Evolutionary conservation across 2,888 invertebrate genomes (phyloP).

Genomic region (Tanypteryx hageni): DNA sequence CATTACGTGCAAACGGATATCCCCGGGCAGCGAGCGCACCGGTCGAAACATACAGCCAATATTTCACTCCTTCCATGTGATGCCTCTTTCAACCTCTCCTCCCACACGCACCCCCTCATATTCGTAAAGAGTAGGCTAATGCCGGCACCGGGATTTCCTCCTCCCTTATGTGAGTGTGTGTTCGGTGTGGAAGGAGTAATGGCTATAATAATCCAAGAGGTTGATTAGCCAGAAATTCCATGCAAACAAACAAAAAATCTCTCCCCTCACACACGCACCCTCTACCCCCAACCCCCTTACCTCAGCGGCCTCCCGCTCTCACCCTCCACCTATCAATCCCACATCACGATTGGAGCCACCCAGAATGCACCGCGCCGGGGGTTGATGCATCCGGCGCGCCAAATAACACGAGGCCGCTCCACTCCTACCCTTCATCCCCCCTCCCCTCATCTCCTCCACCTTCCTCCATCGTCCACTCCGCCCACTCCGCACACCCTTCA

Average conservation of each 20-base stretch:
- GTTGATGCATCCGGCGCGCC: constrained; percentile 22
- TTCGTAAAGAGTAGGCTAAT: no score
- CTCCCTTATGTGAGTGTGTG: no score
- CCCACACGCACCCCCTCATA: neutral
- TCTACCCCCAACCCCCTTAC: no score
- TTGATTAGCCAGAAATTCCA: no score
- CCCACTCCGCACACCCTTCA: neutral
- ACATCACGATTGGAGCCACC: constrained; percentile 1
- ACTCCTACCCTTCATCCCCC: neutral
- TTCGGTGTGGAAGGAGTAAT: no score
- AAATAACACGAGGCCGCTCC: neutral
- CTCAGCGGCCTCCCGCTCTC: neutral
- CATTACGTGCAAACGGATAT: neutral
- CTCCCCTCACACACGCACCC: neutral
- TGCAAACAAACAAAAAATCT: no score
- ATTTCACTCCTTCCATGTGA: neutral
- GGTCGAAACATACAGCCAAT: neutral
- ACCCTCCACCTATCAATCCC: neutral
- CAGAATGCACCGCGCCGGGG: neutral
- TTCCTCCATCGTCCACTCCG: no score
- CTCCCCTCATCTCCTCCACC: neutral
- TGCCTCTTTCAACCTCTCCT: neutral
- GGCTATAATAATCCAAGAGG: no score
- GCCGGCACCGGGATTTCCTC: no score
- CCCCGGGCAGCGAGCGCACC: neutral